Base-by-base conservation (phyloP, 1,140 invertebrate species). In the Steinernema feltiae region DNA sequence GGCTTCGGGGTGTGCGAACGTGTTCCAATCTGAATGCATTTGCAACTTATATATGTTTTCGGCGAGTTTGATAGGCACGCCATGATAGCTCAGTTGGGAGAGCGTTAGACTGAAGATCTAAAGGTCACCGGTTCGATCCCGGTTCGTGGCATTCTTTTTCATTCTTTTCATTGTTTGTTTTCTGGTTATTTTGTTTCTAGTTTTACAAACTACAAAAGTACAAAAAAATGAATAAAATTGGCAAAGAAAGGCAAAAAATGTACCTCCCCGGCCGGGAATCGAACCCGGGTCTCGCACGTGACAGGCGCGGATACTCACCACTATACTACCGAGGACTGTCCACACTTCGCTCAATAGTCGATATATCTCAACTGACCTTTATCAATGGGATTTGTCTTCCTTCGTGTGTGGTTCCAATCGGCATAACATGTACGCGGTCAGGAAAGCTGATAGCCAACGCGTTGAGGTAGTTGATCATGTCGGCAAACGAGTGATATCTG, bases 61-160 rank as follows among this genome's bases (percentile, higher is more conserved):
- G n/a, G n/a, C n/a, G n/a, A n/a, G n/a, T n/a, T n/a, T n/a, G n/a
- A n/a, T n/a, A n/a, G n/a, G n/a, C n/a, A n/a, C n/a, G 76, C 76
- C 76, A 71, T 73, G 76, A 78, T 78, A 78, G 78, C 78, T 79
- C 78, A 79, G 78, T 79, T 81, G 80, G 80, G 78, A 87, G 86
- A 87, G 87, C 87, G 87, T 87, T 87, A 85, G 87, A 87, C 87
- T 88, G 87, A 87, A 87, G 86, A 88, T 87, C 86, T 85, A 87
- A 86, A 87, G 85, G 87, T 87, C 87, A 81, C 87, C 82, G 86
- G 87, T 87, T 88, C 87, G 86, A 88, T 84, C 86, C 87, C 53
- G 53, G 53, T 21, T 63, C 53, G 53, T 63, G 53, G 53, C 53
- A 63, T 63, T 46, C 41, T 46, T 46, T 46, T n/a, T n/a, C 41